Percentiles rank a stretch among this genome's conserved stretches.
Conservation (phyloP, 1,140 invertebrate species). For the Heterodera schachtii region DNA sequence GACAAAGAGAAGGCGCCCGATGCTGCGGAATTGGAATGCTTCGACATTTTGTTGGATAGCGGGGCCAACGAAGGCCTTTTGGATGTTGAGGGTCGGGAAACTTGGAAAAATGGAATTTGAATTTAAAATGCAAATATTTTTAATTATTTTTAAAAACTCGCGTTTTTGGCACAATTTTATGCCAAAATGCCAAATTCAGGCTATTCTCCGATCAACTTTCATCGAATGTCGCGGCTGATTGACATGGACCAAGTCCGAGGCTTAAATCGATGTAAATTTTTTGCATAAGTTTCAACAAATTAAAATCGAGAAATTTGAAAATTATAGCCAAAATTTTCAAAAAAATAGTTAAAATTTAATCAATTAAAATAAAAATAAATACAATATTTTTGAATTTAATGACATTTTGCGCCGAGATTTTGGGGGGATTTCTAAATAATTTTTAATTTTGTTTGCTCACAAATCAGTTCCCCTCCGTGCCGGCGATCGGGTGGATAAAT, state of each 20-base stretch:
- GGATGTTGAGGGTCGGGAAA: slow-evolving; percentile 40
- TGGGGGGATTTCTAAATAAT: too few relatives aligned
- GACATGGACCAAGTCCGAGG: slow-evolving; percentile 55
- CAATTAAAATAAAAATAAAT: too few relatives aligned
- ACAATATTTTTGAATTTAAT: too few relatives aligned
- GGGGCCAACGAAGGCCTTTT: slow-evolving; percentile 54
- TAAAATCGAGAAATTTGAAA: too few relatives aligned
- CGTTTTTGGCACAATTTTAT: too few relatives aligned
- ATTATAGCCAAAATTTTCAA: too few relatives aligned
- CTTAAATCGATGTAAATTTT: slow-evolving; percentile 51
- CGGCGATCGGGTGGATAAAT: slow-evolving; percentile 50
- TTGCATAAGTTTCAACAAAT: background rate
- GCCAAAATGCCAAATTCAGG: slow-evolving; percentile 14
- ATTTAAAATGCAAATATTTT: too few relatives aligned
- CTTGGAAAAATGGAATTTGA: too few relatives aligned
- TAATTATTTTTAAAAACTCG: too few relatives aligned
- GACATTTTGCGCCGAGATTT: too few relatives aligned
- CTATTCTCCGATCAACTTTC: slow-evolving; percentile 49
- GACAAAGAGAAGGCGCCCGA: slow-evolving; percentile 2
- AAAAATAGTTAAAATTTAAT: too few relatives aligned
- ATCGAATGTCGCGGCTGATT: slow-evolving; percentile 46
- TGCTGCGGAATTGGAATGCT: slow-evolving; percentile 41
- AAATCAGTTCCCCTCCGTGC: slow-evolving; percentile 41
- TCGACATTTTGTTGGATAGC: slow-evolving; percentile 52
- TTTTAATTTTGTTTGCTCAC: background rate